phyloP scores from a whole-genome alignment of 2,888 invertebrate species.

The Thyatira batis region DNA sequence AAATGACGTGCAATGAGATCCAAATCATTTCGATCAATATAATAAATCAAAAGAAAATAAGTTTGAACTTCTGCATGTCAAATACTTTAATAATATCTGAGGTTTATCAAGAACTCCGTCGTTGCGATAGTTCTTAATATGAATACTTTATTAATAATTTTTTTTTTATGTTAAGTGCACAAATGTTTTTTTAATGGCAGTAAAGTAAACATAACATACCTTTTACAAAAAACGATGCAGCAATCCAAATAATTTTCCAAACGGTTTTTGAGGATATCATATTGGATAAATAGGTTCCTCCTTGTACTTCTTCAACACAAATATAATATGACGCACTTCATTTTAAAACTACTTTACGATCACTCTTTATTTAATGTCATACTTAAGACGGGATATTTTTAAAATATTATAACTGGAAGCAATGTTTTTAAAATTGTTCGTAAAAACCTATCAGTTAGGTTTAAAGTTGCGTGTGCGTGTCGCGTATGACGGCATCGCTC shows the following conservation, averaged over 20 bases:
- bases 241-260: constrained; percentile 56
- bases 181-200: background rate
- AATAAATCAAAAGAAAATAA: too few relatives aligned
- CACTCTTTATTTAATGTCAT: background rate
- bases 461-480: constrained; percentile 47
- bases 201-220: constrained; percentile 45
- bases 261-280: constrained; percentile 11
- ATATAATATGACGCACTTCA: background rate
- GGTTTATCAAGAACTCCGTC: background rate
- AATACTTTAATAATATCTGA: constrained; percentile 1
- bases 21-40: too few relatives aligned
- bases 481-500: constrained; percentile 40
- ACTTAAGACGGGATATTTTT: background rate
- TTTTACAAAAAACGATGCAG: constrained; percentile 53
- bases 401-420: background rate
- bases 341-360: background rate
- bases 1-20: too few relatives aligned
- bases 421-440: constrained; percentile 52
- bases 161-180: too few relatives aligned
- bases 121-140: too few relatives aligned
- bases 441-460: constrained; percentile 66
- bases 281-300: background rate
- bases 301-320: background rate
- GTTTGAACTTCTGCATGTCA: too few relatives aligned
- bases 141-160: too few relatives aligned